Base-by-base conservation (phyloP, 2,113 vertebrate species). In the Channa maculata region DNA sequence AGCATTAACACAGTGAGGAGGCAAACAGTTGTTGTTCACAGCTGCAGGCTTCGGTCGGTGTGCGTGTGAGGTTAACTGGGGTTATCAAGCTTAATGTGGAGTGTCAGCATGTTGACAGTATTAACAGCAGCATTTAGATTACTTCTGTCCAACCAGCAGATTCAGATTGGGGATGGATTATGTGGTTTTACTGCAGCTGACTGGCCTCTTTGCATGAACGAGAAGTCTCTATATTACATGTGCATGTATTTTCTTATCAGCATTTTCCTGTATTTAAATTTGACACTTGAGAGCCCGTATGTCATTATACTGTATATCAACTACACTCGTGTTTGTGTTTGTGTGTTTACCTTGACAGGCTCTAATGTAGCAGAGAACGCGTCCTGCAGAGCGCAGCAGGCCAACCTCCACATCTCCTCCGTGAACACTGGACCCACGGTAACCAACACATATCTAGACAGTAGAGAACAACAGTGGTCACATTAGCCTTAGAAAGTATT, bases 381-480 rank as follows among this genome's bases (percentile, higher is more conserved):
- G 0, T 99, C 96, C 89, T 99, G 98, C 80, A 99, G 93, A 5
- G 98, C 97, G 8, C 96, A 98, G 89, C 97, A 99, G 0, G 98
- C 97, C 52, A 99, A 91, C 64, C 97, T 92, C 98, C 98, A 99
- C 98, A 99, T 99, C 70, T 99, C 98, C 60, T 99, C 98, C 0
- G 96, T 97, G 84, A 99, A 99, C 79, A 98, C 96, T 0, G 98
- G 98, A 12, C 98, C 98, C 0, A 96, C 97, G 0, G 97, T 98
- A 85, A 99, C 97, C 43, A 99, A 85, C 46, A 99, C 95, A 0
- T 99, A 99, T 86, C 98, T 99, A 55, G 0, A 70, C 14, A 46
- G n/a, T 24, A 59, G 24, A 2, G 39, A 1, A 6, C 39, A 41
- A 41, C 6, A 24, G 24, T 24, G 24, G 24, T 24, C 24, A 24